These are phyloP conservation scores for Ethmia dodecea DNA, from an alignment of 2,888 invertebrate genomes.

Conservation along the genomic window DNA sequence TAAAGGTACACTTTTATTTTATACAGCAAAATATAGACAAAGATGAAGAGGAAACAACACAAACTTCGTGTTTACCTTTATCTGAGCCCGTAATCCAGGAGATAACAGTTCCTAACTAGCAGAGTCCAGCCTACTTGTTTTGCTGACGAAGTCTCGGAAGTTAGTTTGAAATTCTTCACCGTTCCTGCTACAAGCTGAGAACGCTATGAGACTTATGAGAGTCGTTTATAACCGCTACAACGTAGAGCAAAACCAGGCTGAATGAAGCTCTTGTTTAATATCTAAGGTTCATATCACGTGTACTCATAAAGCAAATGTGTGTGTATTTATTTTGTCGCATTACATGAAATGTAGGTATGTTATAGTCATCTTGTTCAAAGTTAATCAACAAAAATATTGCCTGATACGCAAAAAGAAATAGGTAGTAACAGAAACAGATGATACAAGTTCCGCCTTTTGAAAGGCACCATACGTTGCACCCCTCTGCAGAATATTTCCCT, in stretches of 20 bases:
- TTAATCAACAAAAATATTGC: too few relatives aligned
- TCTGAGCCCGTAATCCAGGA: slow-evolving; percentile 50
- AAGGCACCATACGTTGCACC: slow-evolving; percentile 30
- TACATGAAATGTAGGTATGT: too few relatives aligned
- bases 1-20: too few relatives aligned
- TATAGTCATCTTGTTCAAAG: too few relatives aligned
- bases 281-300: too few relatives aligned
- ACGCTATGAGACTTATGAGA: slow-evolving; percentile 32
- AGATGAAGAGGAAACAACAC: not conserved
- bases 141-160: slow-evolving; percentile 52
- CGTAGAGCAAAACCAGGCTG: slow-evolving; percentile 14
- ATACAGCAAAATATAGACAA: not conserved
- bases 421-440: slow-evolving; percentile 11
- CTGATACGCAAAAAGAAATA: too few relatives aligned
- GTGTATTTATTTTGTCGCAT: too few relatives aligned
- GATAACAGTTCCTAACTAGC: slow-evolving; percentile 60
- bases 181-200: slow-evolving; percentile 31
- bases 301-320: too few relatives aligned
- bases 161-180: slow-evolving; percentile 53
- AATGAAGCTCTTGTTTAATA: too few relatives aligned
- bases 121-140: slow-evolving; percentile 56
- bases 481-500: slow-evolving; percentile 36
- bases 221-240: slow-evolving; percentile 22
- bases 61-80: slow-evolving; percentile 40
- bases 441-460: slow-evolving; percentile 22